These are phyloP conservation scores for Entomobrya proxima DNA, from an alignment of 2,888 invertebrate genomes.

Conservation along the genomic window DNA sequence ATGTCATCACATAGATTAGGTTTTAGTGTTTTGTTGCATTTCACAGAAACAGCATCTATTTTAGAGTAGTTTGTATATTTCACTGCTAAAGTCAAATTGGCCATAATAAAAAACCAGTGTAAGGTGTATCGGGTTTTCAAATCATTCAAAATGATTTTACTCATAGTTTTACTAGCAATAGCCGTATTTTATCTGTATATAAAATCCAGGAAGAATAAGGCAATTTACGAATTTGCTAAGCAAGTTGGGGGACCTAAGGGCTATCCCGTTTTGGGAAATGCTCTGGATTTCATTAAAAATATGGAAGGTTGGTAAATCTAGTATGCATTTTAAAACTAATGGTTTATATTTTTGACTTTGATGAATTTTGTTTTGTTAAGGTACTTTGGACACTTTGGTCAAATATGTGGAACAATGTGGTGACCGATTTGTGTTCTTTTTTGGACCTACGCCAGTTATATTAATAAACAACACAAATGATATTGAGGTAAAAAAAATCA, in stretches of 20 bases:
- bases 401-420: conserved; percentile 58
- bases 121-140: too few relatives aligned
- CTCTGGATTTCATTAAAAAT: conserved; percentile 28
- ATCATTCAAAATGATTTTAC: too few relatives aligned
- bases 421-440: conserved; percentile 25
- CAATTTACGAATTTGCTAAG: too few relatives aligned
- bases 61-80: too few relatives aligned
- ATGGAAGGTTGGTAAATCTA: not conserved
- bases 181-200: too few relatives aligned
- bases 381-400: not conserved
- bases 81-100: too few relatives aligned
- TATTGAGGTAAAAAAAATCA: conserved; percentile 55
- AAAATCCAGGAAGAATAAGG: too few relatives aligned
- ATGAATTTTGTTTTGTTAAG: conserved; percentile 8
- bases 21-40: too few relatives aligned
- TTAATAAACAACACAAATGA: conserved; percentile 47
- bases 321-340: not conserved
- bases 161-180: too few relatives aligned
- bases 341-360: not conserved
- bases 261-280: conserved; percentile 17
- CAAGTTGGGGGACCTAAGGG: conserved; percentile 36
- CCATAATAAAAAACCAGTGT: too few relatives aligned
- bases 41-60: too few relatives aligned
- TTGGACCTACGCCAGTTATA: conserved; percentile 45
- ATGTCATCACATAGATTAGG: too few relatives aligned